Percentiles rank a stretch among this genome's conserved stretches.
Conservation (phyloP, 2,113 vertebrate species). For the Seriola rivoliana region DNA sequence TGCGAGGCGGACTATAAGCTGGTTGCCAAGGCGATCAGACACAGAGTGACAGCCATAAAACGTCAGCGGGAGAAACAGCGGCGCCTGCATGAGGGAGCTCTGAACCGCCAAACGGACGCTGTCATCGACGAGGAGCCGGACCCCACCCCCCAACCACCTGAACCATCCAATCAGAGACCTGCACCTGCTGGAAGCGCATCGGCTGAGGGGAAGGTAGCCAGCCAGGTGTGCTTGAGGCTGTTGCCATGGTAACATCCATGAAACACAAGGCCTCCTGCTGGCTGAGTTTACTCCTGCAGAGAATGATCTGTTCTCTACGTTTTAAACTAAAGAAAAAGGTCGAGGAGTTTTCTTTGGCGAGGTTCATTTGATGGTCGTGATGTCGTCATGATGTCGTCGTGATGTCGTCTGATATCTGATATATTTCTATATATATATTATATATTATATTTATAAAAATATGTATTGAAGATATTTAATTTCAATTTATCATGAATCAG, state of each 20-base stretch:
- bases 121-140: conserved; percentile 64
- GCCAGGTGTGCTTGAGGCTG: conserved; percentile 32
- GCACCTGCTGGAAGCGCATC: background rate
- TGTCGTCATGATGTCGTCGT: too few species aligned
- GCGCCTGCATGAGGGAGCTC: conserved; percentile 67
- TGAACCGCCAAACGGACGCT: conserved; percentile 38
- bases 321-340: too few species aligned
- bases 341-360: too few species aligned
- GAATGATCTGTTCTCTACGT: too few species aligned
- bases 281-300: too few species aligned
- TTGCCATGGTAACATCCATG: background rate
- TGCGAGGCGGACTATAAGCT: conserved; percentile 93
- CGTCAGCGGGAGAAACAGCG: conserved; percentile 89
- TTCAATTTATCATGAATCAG: too few species aligned
- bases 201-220: background rate
- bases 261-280: background rate
- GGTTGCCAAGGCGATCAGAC: conserved; percentile 92
- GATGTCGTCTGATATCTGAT: too few species aligned
- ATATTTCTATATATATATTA: too few species aligned
- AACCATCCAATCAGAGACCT: conserved; percentile 29
- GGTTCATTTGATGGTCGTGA: too few species aligned
- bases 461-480: too few species aligned
- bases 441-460: too few species aligned
- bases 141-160: background rate
- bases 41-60: conserved; percentile 89